Evolutionary conservation across 92 coral and sea anemone species (phyloP).

Genomic region (Bergia sp.): DNA sequence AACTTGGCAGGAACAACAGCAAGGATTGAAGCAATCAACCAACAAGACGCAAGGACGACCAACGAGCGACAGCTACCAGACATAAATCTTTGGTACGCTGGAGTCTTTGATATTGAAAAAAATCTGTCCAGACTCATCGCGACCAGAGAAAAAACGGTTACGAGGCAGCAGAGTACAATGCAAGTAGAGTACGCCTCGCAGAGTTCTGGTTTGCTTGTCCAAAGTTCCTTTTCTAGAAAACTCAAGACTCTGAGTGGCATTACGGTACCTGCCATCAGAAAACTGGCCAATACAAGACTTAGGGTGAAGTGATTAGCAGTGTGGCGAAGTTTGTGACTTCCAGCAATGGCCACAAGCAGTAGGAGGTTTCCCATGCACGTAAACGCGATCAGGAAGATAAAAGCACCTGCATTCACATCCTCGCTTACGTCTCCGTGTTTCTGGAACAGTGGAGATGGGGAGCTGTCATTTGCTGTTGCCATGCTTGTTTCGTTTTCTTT

Average conservation of each 20-base stretch:
- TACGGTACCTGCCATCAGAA: conserved; percentile 79
- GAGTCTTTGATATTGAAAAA: conserved; percentile 75
- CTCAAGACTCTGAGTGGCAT: conserved; percentile 86
- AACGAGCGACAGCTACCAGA: conserved; percentile 54
- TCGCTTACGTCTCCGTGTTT: conserved; percentile 44
- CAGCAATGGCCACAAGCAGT: conserved; percentile 57
- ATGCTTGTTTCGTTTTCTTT: not conserved
- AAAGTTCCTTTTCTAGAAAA: conserved; percentile 69
- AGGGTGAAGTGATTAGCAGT: conserved; percentile 65
- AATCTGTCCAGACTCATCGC: conserved; percentile 75
- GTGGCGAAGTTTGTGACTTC: conserved; percentile 67
- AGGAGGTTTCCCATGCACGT: conserved; percentile 73
- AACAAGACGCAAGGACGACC: conserved; percentile 56
- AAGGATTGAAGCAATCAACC: conserved; percentile 66
- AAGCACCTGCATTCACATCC: conserved; percentile 65
- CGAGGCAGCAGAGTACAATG: conserved; percentile 78
- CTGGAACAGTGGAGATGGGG: not conserved
- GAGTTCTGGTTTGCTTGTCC: conserved; percentile 66
- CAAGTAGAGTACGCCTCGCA: conserved; percentile 72
- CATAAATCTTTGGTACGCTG: conserved; percentile 62
- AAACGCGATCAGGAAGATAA: conserved; percentile 71
- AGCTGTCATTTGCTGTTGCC: conserved; percentile 4
- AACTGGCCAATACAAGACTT: conserved; percentile 70
- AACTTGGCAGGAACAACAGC: conserved; percentile 73
- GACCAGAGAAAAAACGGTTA: conserved; percentile 73